Evolutionary conservation across 2,797 vertebrate genomes (phyloP).

Genomic region (Chelmon rostratus): DNA sequence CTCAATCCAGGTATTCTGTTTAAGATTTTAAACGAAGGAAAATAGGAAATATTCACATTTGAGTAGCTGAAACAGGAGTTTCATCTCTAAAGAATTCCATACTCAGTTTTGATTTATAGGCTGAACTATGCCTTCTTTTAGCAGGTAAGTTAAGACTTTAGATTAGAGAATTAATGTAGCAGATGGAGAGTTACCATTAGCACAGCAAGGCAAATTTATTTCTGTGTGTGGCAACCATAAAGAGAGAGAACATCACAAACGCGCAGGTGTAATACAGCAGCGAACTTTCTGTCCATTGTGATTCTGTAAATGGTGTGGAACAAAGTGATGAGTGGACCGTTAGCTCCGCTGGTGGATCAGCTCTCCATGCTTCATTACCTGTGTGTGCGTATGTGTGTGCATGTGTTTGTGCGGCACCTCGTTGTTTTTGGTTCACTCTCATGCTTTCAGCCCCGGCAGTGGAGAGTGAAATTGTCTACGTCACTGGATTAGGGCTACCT

Average conservation of each 20-base stretch:
- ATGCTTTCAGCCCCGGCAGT: slow-evolving; percentile 49
- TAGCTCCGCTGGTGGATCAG: slow-evolving; percentile 67
- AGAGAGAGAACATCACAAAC: slow-evolving; percentile 40
- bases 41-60: background rate
- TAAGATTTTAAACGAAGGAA: background rate
- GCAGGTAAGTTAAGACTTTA: slow-evolving; percentile 9
- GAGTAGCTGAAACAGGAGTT: background rate
- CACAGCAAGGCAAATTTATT: background rate
- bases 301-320: slow-evolving; percentile 80
- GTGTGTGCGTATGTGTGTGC: slow-evolving; percentile 38
- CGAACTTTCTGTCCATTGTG: slow-evolving; percentile 69
- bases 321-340: slow-evolving; percentile 78
- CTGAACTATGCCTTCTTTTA: background rate
- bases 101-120: background rate
- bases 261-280: slow-evolving; percentile 42
- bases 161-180: background rate
- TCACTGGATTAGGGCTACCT: slow-evolving; percentile 30
- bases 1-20: background rate
- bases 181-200: background rate
- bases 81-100: background rate
- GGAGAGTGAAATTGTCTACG: slow-evolving; percentile 54
- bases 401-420: slow-evolving; percentile 27
- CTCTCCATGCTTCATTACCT: slow-evolving; percentile 77
- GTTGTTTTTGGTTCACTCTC: slow-evolving; percentile 71
- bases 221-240: slow-evolving; percentile 13